Evolutionary conservation across 1,140 invertebrate genomes (phyloP).

Genomic region (Lasioglossum albipes): DNA sequence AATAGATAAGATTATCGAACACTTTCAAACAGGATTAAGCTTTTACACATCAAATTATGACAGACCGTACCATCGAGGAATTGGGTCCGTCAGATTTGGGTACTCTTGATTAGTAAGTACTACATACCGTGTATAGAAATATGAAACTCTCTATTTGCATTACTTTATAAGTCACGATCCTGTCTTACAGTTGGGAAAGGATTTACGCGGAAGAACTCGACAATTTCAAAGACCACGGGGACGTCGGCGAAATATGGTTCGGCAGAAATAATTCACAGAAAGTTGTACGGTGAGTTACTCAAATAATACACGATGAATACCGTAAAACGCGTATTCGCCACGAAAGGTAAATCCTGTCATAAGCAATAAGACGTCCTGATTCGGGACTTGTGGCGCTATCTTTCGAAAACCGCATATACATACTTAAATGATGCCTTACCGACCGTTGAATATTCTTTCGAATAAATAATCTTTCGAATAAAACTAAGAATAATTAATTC

Average conservation of each 20-base stretch:
- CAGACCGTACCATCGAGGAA: constrained; percentile 78
- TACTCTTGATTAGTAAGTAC: constrained; percentile 86
- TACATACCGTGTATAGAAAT: constrained; percentile 40
- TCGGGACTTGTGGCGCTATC: constrained; percentile 15
- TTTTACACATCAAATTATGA: constrained; percentile 28
- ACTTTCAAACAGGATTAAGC: neutral
- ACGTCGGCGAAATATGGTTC: constrained; percentile 96
- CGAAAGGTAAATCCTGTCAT: constrained; percentile 34
- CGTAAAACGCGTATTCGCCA: neutral
- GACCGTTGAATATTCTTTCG: no score
- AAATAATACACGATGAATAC: neutral
- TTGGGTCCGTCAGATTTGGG: constrained; percentile 88
- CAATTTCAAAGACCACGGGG: constrained; percentile 91
- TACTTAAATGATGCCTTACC: no score
- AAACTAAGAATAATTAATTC: no score
- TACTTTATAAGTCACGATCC: constrained; percentile 42
- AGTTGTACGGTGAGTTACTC: constrained; percentile 83
- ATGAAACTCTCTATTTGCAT: constrained; percentile 41
- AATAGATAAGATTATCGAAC: neutral
- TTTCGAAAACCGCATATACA: neutral
- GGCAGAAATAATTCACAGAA: constrained; percentile 89
- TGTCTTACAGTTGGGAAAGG: constrained; percentile 88
- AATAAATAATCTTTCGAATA: no score
- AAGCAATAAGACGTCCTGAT: constrained; percentile 18
- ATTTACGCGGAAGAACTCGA: constrained; percentile 89